Conservation (phyloP, 1,140 invertebrate genomes). For the Drosophila bocqueti region DNA sequence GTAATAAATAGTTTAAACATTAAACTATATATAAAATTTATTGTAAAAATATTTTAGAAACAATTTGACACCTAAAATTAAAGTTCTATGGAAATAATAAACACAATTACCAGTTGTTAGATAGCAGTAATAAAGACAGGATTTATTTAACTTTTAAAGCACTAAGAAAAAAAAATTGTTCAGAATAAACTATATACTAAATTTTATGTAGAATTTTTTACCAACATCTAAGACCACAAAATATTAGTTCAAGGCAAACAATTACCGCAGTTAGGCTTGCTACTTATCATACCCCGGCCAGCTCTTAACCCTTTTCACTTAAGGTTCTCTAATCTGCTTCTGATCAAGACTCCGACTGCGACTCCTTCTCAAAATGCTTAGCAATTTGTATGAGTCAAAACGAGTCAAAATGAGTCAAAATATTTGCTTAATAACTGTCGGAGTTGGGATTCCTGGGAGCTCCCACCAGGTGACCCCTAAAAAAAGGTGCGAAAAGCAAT, state of each 20-base stretch:
- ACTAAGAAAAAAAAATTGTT: too few species aligned
- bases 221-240: neutral
- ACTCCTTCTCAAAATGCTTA: slow-evolving; percentile 22
- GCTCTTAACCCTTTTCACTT: slow-evolving; percentile 19
- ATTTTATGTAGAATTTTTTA: neutral
- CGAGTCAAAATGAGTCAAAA: slow-evolving; percentile 69
- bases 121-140: too few species aligned
- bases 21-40: too few species aligned
- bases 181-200: too few species aligned
- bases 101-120: too few species aligned
- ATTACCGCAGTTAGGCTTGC: neutral
- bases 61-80: too few species aligned
- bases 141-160: too few species aligned
- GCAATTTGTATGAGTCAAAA: slow-evolving; percentile 77
- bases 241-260: slow-evolving; percentile 6
- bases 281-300: slow-evolving; percentile 3
- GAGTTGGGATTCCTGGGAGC: neutral
- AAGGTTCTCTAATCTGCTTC: slow-evolving; percentile 14
- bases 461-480: neutral
- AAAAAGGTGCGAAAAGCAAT: slow-evolving; percentile 78
- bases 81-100: too few species aligned
- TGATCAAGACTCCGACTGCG: slow-evolving; percentile 4
- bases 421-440: slow-evolving; percentile 71
- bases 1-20: too few species aligned
- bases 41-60: too few species aligned